Percentiles rank a stretch among this genome's conserved stretches.
Conservation (phyloP, 2,797 vertebrate species). For the Macropus fuliginosus region DNA sequence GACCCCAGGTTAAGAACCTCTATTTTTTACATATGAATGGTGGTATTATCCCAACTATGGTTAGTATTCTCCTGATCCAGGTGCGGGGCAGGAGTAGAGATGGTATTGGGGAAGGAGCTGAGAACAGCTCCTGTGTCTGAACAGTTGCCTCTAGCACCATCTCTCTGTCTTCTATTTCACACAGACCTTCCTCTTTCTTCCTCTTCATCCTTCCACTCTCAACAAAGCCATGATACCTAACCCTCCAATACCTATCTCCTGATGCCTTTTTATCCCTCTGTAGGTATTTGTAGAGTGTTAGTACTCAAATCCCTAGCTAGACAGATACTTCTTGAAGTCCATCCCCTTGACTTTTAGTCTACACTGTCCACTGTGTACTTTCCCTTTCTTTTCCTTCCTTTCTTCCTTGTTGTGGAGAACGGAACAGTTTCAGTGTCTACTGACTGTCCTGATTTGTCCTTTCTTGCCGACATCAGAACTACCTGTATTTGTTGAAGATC, state of each 20-base stretch:
- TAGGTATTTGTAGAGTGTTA: neutral
- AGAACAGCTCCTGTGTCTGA: neutral
- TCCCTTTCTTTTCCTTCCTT: neutral
- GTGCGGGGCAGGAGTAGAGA: neutral
- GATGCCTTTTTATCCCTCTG: neutral
- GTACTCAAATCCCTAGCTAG: neutral
- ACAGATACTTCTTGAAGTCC: neutral
- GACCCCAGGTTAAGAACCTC: neutral
- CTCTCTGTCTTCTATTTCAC: neutral
- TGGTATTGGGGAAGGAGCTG: neutral
- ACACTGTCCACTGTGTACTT: neutral
- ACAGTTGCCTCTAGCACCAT: neutral
- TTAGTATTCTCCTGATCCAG: neutral
- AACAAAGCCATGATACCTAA: neutral
- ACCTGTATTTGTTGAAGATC: neutral
- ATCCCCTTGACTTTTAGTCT: neutral
- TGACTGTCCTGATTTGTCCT: neutral
- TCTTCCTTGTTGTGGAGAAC: neutral
- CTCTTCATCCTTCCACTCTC: neutral
- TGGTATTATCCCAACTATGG: neutral
- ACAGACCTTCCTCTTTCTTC: neutral
- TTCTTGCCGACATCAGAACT: neutral
- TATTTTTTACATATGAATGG: neutral
- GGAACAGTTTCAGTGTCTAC: neutral
- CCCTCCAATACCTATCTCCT: neutral